Conservation (phyloP, 2,888 invertebrate genomes). For the Atethmia centrago region DNA sequence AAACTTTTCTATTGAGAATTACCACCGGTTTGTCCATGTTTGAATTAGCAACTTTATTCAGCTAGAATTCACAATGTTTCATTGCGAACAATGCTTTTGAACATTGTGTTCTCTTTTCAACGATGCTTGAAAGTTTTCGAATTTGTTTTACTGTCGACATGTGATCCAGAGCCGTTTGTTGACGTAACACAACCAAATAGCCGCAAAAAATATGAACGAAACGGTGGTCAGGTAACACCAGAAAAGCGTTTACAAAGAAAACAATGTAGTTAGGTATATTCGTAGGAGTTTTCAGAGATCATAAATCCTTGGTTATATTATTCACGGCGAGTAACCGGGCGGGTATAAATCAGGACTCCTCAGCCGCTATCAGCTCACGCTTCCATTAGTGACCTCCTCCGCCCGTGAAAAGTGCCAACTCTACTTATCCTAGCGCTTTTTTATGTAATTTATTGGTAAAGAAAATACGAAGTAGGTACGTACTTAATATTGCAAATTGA, state of each 20-base stretch:
- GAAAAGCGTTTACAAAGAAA: slow-evolving; percentile 44
- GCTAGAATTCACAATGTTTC: slow-evolving; percentile 57
- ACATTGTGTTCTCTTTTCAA: slow-evolving; percentile 70
- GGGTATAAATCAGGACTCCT: slow-evolving; percentile 84
- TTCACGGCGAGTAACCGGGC: slow-evolving; percentile 85
- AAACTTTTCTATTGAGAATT: slow-evolving; percentile 70
- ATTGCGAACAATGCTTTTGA: slow-evolving; percentile 75
- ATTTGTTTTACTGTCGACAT: slow-evolving; percentile 69
- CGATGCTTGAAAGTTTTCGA: slow-evolving; percentile 65
- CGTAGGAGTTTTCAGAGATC: slow-evolving; percentile 68
- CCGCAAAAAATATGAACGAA: slow-evolving; percentile 52
- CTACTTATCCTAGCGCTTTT: slow-evolving; percentile 39
- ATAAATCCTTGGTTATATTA: slow-evolving; percentile 84
- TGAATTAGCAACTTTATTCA: slow-evolving; percentile 59
- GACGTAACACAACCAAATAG: slow-evolving; percentile 55
- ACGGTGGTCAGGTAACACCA: slow-evolving; percentile 32
- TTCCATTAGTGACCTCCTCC: slow-evolving; percentile 82
- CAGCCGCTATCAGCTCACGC: slow-evolving; percentile 81
- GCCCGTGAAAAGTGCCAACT: slow-evolving; percentile 50
- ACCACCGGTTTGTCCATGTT: slow-evolving; percentile 61
- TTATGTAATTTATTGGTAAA: slow-evolving; percentile 41
- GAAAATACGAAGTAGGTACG: background rate
- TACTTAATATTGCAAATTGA: background rate
- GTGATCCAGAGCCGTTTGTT: slow-evolving; percentile 55
- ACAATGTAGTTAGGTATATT: slow-evolving; percentile 55